Conservation (phyloP, 2,888 invertebrate genomes). For the Diaphora mendica region DNA sequence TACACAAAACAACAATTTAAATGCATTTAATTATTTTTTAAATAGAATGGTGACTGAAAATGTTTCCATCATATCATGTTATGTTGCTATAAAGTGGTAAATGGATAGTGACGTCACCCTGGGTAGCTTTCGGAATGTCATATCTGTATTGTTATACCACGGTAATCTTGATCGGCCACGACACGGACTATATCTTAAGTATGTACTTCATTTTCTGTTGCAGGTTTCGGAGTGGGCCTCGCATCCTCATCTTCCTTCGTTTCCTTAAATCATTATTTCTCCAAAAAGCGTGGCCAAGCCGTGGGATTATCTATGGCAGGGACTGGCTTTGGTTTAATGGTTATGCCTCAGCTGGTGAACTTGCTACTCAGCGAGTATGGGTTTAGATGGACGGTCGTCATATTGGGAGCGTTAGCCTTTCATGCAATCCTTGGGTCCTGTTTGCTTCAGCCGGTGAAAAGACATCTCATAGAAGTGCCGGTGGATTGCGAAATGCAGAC, state of each 20-base stretch:
- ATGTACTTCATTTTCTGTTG: constrained; percentile 44
- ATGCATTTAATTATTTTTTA: too few species aligned
- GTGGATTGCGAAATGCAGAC: constrained; percentile 84
- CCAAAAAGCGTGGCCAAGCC: constrained; percentile 92
- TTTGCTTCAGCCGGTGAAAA: constrained; percentile 90
- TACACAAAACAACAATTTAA: too few species aligned
- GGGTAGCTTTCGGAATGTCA: too few species aligned
- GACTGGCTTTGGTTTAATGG: constrained; percentile 92
- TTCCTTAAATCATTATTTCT: constrained; percentile 92
- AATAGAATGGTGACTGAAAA: too few species aligned
- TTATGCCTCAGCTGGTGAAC: constrained; percentile 92
- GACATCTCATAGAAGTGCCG: constrained; percentile 88
- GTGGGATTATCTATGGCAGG: constrained; percentile 93
- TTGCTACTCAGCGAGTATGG: constrained; percentile 88
- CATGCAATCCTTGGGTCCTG: constrained; percentile 89
- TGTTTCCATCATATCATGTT: too few species aligned
- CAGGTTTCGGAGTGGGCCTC: constrained; percentile 92
- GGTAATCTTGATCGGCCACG: too few species aligned
- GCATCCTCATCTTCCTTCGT: constrained; percentile 93
- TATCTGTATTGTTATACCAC: too few species aligned
- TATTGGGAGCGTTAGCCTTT: constrained; percentile 89
- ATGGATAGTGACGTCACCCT: too few species aligned
- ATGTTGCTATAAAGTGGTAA: too few species aligned
- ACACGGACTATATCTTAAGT: too few species aligned
- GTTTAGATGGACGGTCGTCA: constrained; percentile 89